Percentiles rank a stretch among this genome's conserved stretches.
Evolutionary conservation across 1,140 invertebrate species (phyloP).

Genomic region (Saccostrea echinata): DNA sequence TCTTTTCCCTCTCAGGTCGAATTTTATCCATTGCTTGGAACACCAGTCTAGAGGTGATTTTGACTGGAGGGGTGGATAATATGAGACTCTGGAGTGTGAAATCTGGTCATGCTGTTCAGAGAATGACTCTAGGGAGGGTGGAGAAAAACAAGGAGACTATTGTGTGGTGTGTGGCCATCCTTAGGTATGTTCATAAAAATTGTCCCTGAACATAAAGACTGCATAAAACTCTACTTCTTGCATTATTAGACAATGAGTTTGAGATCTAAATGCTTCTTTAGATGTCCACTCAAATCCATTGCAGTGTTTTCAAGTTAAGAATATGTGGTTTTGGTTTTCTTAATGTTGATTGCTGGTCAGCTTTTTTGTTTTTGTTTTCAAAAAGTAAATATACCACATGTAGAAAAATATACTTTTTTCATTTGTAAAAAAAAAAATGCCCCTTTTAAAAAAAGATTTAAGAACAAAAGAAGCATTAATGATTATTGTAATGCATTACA

Average conservation of each 20-base stretch:
- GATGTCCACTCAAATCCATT: too few relatives aligned
- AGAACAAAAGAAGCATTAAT: too few relatives aligned
- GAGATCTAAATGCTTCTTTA: too few relatives aligned
- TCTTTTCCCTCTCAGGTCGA: slow-evolving; percentile 81
- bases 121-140: slow-evolving; percentile 86
- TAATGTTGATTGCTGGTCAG: background rate
- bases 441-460: too few relatives aligned
- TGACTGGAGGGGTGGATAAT: slow-evolving; percentile 90
- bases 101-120: slow-evolving; percentile 90
- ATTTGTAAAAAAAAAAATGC: too few relatives aligned
- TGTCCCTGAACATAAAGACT: background rate
- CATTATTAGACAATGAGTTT: too few relatives aligned
- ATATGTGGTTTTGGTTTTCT: background rate
- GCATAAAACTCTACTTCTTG: too few relatives aligned
- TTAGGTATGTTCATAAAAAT: slow-evolving; percentile 76
- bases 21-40: slow-evolving; percentile 94
- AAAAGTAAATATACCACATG: too few relatives aligned
- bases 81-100: slow-evolving; percentile 92
- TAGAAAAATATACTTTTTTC: too few relatives aligned
- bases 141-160: slow-evolving; percentile 85
- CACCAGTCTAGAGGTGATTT: slow-evolving; percentile 87
- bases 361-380: too few relatives aligned
- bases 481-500: too few relatives aligned
- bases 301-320: background rate
- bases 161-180: slow-evolving; percentile 91